Base-by-base conservation (phyloP, 2,113 vertebrate genomes). In the Sialia sialis region DNA sequence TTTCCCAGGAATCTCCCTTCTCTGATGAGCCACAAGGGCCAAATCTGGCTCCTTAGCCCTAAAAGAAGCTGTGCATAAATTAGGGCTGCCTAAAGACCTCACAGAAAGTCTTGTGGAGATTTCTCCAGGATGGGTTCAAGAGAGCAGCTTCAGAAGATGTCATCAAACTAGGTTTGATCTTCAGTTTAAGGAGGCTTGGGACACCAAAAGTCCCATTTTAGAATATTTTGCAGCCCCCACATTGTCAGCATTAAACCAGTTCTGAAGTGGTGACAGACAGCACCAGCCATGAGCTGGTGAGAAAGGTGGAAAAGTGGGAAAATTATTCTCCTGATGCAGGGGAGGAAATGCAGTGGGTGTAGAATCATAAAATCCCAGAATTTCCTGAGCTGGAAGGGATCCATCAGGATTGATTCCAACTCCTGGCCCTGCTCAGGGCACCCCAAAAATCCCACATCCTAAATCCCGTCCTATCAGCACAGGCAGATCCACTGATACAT, bases 51-150 rank as follows among this genome's bases (percentile, higher is more conserved):
- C 21, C 27, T 79, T 9, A 11, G 4, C 22, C 39, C 52, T 34
- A 17, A 58, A 77, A 73, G 23, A n/a, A 51, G 49, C 27, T 55
- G 0, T 7, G 1, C 25, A 34, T 25, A 39, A 58, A 63, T 32
- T 0, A 81, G 5, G 16, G 36, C 20, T 43, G n/a, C n/a, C n/a
- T 56, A 22, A 55, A 34, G 39, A 16, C 11, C 29, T 46, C 30
- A 30, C n/a, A 78, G 32, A 55, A 52, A 26, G 13, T 41, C 49
- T 56, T 0, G 0, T 41, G 66, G 27, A 32, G 34, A 15, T 6
- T 66, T 49, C 30, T 52, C 43, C 55, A 38, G 49, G 26, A 25
- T 26, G 19, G 16, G 32, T 44, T 90, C 18, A 27, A 22, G 30
- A 36, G 49, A 72, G 34, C 25, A 68, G 3, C 17, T 52, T 68